Conservation (phyloP, 1,140 invertebrate genomes). For the Micrasema minimum region DNA sequence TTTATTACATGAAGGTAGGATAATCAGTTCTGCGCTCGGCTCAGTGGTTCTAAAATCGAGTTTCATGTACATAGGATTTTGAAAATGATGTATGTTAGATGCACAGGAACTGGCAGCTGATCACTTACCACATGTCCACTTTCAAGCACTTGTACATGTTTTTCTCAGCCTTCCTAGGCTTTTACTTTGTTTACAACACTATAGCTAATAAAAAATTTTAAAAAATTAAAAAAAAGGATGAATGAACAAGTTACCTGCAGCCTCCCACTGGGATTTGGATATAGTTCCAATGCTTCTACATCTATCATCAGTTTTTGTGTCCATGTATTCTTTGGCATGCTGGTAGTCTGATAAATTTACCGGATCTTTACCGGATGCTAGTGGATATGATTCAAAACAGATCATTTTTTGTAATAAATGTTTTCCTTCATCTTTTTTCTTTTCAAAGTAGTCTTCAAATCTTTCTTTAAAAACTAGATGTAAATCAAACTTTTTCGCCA, state of each 20-base stretch:
- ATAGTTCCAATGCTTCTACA: conserved; percentile 78
- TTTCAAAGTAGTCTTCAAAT: conserved; percentile 86
- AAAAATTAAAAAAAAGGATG: too few relatives aligned
- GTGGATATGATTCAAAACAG: conserved; percentile 77
- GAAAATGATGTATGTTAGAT: too few relatives aligned
- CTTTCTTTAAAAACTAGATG: conserved; percentile 78
- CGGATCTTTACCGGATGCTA: conserved; percentile 57
- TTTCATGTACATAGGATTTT: too few relatives aligned
- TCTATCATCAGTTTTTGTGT: conserved; percentile 55
- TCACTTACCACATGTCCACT: too few relatives aligned
- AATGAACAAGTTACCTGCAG: conserved; percentile 82
- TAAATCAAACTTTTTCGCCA: conserved; percentile 85
- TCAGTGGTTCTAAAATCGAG: too few relatives aligned
- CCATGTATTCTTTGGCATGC: conserved; percentile 69
- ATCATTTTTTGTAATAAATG: conserved; percentile 80
- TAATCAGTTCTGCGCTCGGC: too few relatives aligned
- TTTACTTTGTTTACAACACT: too few relatives aligned
- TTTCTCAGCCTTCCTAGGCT: too few relatives aligned
- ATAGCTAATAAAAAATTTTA: too few relatives aligned
- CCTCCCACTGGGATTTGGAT: conserved; percentile 93
- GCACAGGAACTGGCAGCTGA: too few relatives aligned
- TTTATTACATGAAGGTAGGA: too few relatives aligned
- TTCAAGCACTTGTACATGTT: too few relatives aligned
- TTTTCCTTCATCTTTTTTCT: conserved; percentile 71
- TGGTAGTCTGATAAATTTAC: conserved; percentile 71